Evolutionary conservation across 2,888 invertebrate species (phyloP).

Genomic region (Alcis repandata): DNA sequence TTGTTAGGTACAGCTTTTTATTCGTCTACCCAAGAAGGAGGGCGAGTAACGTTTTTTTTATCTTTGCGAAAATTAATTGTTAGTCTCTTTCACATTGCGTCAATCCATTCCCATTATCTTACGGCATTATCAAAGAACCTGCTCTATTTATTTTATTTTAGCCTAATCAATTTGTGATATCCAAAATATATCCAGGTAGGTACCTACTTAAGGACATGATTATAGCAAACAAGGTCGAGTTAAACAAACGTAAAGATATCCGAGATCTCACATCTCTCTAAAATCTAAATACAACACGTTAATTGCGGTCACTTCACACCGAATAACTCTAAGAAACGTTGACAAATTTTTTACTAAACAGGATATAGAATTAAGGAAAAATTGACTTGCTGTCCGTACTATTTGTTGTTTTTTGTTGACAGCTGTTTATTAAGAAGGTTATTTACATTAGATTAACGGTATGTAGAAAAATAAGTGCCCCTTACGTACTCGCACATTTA

Average conservation of each 20-base stretch:
- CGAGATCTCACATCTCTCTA: conserved; percentile 15
- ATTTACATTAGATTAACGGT: conserved; percentile 15
- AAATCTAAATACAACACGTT: conserved; percentile 3
- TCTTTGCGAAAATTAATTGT: too few relatives aligned
- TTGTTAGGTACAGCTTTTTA: not conserved
- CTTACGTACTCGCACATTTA: not conserved
- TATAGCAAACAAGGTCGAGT: too few relatives aligned
- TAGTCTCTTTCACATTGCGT: too few relatives aligned
- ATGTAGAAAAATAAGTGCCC: not conserved
- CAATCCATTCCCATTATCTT: too few relatives aligned
- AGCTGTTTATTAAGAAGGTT: conserved; percentile 6
- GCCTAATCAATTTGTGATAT: too few relatives aligned
- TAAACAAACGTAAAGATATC: conserved; percentile 1
- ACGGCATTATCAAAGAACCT: too few relatives aligned
- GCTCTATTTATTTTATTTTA: too few relatives aligned
- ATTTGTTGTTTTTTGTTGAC: conserved; percentile 15
- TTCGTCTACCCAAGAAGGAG: too few relatives aligned
- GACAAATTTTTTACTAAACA: conserved; percentile 17
- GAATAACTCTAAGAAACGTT: conserved; percentile 3
- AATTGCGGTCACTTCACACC: conserved; percentile 20
- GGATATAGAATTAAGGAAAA: conserved; percentile 23
- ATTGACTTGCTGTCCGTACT: not conserved
- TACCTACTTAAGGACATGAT: too few relatives aligned
- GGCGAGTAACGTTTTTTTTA: too few relatives aligned
- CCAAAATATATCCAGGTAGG: too few relatives aligned